Evolutionary conservation across 2,113 vertebrate species (phyloP).

Genomic region (Elgaria multicarinata): DNA sequence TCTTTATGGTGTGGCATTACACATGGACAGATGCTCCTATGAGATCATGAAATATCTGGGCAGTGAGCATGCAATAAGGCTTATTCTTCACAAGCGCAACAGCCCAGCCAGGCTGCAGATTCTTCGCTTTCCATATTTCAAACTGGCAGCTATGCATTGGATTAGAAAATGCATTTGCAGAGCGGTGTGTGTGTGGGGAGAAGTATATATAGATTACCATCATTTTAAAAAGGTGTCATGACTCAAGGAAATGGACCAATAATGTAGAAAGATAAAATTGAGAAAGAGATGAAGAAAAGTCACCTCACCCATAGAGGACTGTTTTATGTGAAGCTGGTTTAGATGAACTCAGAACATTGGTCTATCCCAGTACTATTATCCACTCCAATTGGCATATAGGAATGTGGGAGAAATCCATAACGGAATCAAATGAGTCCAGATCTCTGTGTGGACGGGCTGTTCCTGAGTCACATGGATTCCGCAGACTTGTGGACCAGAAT

Average conservation of each 20-base stretch:
- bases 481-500: too few species aligned
- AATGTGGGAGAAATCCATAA: too few species aligned
- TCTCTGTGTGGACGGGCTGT: too few species aligned
- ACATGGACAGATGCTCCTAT: background rate
- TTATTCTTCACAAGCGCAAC: constrained; percentile 18
- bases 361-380: background rate
- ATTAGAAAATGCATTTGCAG: constrained; percentile 25
- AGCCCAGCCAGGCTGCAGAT: background rate
- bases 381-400: background rate
- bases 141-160: background rate
- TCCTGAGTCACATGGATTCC: too few species aligned
- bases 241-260: constrained; percentile 4
- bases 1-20: background rate
- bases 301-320: background rate
- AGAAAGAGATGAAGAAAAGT: background rate
- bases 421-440: too few species aligned
- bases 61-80: background rate
- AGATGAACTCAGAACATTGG: too few species aligned
- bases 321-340: background rate
- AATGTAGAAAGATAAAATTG: background rate
- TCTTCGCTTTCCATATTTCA: background rate
- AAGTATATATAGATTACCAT: constrained; percentile 6
- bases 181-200: background rate
- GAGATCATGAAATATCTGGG: constrained; percentile 7
- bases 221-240: background rate